A percentile compares a stretch with the other conserved stretches of the same genome.
Evolutionary conservation across 2,888 invertebrate species (phyloP).

Genomic region (Calephelis perditalis): DNA sequence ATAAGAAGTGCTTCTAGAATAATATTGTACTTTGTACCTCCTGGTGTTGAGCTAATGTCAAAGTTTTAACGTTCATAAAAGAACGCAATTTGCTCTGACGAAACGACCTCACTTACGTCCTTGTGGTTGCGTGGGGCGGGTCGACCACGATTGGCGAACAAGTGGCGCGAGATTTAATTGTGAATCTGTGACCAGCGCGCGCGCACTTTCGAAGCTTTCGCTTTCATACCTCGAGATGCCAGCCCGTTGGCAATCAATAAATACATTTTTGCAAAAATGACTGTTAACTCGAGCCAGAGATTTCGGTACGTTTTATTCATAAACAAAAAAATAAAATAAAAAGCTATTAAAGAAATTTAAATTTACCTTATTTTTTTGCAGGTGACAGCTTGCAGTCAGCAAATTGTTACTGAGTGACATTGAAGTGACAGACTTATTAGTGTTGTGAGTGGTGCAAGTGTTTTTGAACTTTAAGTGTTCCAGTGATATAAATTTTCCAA

Average conservation of each 20-base stretch:
- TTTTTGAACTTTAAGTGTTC: conserved; percentile 32
- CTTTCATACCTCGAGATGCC: conserved; percentile 55
- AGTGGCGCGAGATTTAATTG: conserved; percentile 68
- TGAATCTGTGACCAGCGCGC: conserved; percentile 47
- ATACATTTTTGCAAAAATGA: conserved; percentile 33
- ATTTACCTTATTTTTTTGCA: conserved; percentile 39
- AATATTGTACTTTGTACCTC: conserved; percentile 12
- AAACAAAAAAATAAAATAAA: background rate
- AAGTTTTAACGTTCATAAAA: conserved; percentile 32
- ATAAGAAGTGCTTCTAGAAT: background rate
- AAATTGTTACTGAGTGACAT: conserved; percentile 51
- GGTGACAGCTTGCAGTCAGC: conserved; percentile 65
- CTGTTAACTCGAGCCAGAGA: conserved; percentile 31
- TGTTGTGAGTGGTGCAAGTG: conserved; percentile 52
- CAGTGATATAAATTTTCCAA: conserved; percentile 41
- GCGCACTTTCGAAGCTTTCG: conserved; percentile 71
- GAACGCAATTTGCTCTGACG: conserved; percentile 41
- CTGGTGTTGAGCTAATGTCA: conserved; percentile 28
- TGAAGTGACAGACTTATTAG: conserved; percentile 38
- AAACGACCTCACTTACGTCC: conserved; percentile 48
- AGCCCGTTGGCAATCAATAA: conserved; percentile 31
- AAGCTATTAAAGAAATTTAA: conserved; percentile 4
- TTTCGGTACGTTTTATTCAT: conserved; percentile 33
- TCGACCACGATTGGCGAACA: conserved; percentile 49
- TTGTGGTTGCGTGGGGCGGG: conserved; percentile 53